Conservation (phyloP, 2,113 vertebrate genomes). For the Chaetura pelagica region DNA sequence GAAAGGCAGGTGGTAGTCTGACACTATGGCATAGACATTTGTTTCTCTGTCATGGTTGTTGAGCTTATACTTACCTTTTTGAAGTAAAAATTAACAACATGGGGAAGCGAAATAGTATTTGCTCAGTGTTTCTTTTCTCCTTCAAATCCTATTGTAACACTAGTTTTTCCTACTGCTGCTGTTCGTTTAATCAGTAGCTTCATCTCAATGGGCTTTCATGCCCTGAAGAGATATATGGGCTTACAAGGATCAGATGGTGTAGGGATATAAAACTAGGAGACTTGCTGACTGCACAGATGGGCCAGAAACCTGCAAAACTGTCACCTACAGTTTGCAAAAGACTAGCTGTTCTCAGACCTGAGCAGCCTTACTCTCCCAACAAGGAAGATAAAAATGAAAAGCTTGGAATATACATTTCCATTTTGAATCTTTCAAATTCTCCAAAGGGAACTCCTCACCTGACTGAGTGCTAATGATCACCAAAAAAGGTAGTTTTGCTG, state of each 20-base stretch:
- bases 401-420: background rate
- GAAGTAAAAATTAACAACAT: background rate
- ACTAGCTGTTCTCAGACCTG: background rate
- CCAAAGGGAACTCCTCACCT: background rate
- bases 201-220: conserved; percentile 5
- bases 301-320: background rate
- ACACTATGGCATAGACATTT: background rate
- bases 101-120: background rate
- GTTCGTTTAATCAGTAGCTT: conserved; percentile 37
- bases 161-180: background rate
- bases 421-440: background rate
- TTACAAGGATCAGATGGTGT: conserved; percentile 20
- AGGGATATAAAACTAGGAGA: background rate
- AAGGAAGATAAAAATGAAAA: background rate
- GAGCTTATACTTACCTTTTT: background rate
- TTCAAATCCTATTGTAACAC: background rate
- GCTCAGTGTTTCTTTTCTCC: background rate
- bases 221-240: background rate
- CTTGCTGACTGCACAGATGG: background rate
- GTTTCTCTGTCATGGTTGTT: background rate
- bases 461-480: background rate
- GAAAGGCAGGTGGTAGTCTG: background rate
- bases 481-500: background rate
- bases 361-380: background rate
- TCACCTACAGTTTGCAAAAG: background rate